These are phyloP conservation scores for Andrena camellia DNA, from an alignment of 2,888 invertebrate species.

Conservation along the genomic window DNA sequence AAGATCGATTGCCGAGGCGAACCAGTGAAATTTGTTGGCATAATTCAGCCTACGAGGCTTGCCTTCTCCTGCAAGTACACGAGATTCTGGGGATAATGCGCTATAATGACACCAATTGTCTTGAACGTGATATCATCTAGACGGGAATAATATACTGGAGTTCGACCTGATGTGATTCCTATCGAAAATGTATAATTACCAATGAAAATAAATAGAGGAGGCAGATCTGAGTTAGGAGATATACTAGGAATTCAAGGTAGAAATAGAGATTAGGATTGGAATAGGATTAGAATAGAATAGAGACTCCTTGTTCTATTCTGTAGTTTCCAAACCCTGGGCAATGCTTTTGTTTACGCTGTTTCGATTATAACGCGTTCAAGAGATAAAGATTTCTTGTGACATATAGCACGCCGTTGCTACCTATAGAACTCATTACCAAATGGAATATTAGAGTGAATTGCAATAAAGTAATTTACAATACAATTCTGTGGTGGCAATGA, in stretches of 20 bases:
- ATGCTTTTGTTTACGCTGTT: too few relatives aligned
- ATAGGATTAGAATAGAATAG: too few relatives aligned
- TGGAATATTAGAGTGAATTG: too few relatives aligned
- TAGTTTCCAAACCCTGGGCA: too few relatives aligned
- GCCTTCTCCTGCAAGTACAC: slow-evolving; percentile 23
- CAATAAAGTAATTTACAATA: too few relatives aligned
- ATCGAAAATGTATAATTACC: neutral
- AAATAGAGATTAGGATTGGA: too few relatives aligned
- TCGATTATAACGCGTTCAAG: too few relatives aligned
- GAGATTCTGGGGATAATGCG: slow-evolving; percentile 31
- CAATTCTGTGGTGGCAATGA: too few relatives aligned
- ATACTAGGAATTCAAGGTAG: neutral
- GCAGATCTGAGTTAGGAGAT: neutral
- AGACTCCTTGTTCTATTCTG: too few relatives aligned
- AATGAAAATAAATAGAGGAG: neutral
- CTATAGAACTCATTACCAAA: too few relatives aligned
- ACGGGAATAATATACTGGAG: neutral
- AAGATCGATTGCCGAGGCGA: slow-evolving; percentile 64
- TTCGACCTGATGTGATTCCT: neutral
- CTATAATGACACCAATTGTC: slow-evolving; percentile 1
- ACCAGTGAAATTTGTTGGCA: slow-evolving; percentile 68
- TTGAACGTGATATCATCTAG: slow-evolving; percentile 2
- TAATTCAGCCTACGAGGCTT: slow-evolving; percentile 55
- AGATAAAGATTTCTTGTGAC: too few relatives aligned
- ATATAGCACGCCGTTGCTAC: too few relatives aligned